Conservation (phyloP, 1,140 invertebrate genomes). For the Leptinotarsa texana region DNA sequence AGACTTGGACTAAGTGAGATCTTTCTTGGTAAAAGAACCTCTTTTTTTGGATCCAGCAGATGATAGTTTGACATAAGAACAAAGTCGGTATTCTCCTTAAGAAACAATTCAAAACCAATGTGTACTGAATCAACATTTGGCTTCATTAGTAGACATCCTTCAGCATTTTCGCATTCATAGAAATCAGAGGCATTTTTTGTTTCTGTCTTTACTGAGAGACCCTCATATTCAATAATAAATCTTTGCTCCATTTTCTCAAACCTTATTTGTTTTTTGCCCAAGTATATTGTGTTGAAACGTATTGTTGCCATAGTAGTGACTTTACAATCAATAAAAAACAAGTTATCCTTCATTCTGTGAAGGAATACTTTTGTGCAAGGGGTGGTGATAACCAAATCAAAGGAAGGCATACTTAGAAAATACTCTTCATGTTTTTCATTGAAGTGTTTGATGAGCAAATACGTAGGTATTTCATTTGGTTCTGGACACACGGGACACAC, state of each 20-base stretch:
- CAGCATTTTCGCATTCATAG: not conserved
- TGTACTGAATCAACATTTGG: not conserved
- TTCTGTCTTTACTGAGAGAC: not conserved
- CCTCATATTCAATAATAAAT: not conserved
- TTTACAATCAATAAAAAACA: conserved; percentile 3
- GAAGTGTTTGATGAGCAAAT: not conserved
- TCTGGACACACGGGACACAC: not conserved
- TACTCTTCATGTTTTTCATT: not conserved
- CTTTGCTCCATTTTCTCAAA: not conserved
- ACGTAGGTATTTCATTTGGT: not conserved
- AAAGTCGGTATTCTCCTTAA: no score
- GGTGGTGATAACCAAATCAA: not conserved
- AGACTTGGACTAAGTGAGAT: no score
- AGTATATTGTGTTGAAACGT: not conserved
- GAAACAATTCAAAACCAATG: not conserved
- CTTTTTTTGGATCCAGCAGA: no score
- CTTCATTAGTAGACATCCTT: not conserved
- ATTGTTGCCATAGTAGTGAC: not conserved
- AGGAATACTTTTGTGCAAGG: not conserved
- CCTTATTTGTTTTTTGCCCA: not conserved
- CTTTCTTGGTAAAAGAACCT: no score
- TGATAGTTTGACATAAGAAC: no score
- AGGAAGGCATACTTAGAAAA: not conserved
- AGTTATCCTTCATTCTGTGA: not conserved
- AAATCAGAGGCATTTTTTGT: not conserved